Base-by-base conservation (phyloP, 1,140 invertebrate genomes). In the Solenopsis invicta region DNA sequence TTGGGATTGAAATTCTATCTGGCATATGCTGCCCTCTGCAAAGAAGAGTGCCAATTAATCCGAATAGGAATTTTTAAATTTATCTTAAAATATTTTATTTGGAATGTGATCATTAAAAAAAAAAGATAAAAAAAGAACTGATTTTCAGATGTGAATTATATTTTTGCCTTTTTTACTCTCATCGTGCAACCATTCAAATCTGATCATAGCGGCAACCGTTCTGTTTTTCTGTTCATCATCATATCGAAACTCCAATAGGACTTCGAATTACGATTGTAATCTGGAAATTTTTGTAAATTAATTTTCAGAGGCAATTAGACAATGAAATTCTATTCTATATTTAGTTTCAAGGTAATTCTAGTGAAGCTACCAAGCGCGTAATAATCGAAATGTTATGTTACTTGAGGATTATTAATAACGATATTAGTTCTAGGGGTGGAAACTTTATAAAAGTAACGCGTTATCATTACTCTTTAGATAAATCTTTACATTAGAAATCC, bases 11-110 rank as follows among this genome's bases (percentile, higher is more conserved):
- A 13, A 37, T 34, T 18, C 34, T 48, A 45, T 66, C 24, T 8
- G n/a, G 4, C 34, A 72, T 6, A 3, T 82, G 80, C 80, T 82
- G 80, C 80, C 80, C 56, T 9, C 67, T 82, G 13, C 0, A 1
- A 54, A 72, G 21, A 37, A 82, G 34, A 48, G 18, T 34, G 3
- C 1, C 4, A 82, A 72, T 24, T 71, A 37, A 41, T 52, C 8
- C 21, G 34, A 56, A 18, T 21, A 52, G n/a, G 29, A 52, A 81
- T 81, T 21, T 45, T 21, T 37, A 6, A 41, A 45, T 62, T 8
- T 16, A 41, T 21, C 12, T 37, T 29, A 41, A 75, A 41, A 18
- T 75, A 37, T 41, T 37, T 72, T 34, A n/a, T 50, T 52, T 0
- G n/a, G n/a, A n/a, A n/a, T n/a, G 24, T n/a, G 9, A 37, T 8